A percentile compares a stretch with the other conserved stretches of the same genome.
These are phyloP conservation scores for Leptinotarsa peninsularis DNA, from an alignment of 2,888 invertebrate species.

Conservation along the genomic window DNA sequence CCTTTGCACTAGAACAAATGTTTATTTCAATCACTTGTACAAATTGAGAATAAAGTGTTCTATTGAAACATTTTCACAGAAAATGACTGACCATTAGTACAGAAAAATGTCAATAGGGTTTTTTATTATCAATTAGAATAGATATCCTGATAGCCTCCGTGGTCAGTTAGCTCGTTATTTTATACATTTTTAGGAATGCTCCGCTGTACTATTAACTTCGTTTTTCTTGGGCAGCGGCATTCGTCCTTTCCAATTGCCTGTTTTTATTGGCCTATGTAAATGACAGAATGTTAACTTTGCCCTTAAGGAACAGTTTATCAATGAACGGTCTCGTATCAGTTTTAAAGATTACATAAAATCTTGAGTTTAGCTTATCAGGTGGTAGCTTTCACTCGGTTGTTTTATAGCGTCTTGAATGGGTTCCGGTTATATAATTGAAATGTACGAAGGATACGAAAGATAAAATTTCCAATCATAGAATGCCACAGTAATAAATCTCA, in stretches of 20 bases:
- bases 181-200: no score
- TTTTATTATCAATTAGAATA: no score
- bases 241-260: conserved; percentile 9
- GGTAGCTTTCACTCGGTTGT: conserved; percentile 12
- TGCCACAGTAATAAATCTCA: neutral
- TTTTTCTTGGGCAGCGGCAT: conserved; percentile 22
- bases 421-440: conserved; percentile 7
- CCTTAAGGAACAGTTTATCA: conserved; percentile 9
- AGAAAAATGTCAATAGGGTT: no score
- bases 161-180: no score
- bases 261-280: conserved; percentile 24
- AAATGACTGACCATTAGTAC: no score
- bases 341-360: conserved; percentile 7
- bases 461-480: neutral
- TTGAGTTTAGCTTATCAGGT: conserved; percentile 8
- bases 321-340: neutral
- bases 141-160: no score
- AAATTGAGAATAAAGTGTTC: no score
- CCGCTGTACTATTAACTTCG: conserved; percentile 24
- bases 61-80: no score
- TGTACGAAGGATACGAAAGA: neutral
- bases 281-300: conserved; percentile 9
- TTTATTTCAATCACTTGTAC: no score
- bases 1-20: no score
- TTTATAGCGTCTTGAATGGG: neutral